phyloP scores from a whole-genome alignment of 64 coral and sea anemone species.

The Orbicella faveolata region DNA sequence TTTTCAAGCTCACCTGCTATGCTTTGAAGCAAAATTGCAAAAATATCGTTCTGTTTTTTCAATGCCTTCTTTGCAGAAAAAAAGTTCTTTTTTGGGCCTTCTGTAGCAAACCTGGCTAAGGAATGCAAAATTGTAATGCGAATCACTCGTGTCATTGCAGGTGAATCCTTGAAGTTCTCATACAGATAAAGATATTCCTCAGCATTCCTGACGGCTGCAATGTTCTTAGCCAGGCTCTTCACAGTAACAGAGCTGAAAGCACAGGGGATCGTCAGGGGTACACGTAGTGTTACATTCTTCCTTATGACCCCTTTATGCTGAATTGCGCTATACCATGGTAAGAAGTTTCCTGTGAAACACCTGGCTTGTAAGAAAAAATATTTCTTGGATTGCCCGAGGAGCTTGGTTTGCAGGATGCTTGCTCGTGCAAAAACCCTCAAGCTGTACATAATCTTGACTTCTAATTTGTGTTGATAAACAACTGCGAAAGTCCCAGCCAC shows the following conservation, averaged over 20 bases:
- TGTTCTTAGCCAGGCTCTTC: slow-evolving; percentile 8
- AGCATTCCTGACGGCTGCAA: slow-evolving; percentile 13
- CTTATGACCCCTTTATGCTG: not conserved
- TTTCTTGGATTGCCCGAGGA: not conserved
- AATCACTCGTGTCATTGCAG: slow-evolving; percentile 26
- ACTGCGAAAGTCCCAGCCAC: too few relatives aligned
- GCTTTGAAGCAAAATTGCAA: not conserved
- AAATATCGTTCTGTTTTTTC: slow-evolving; percentile 2
- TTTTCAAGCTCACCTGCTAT: slow-evolving; percentile 17
- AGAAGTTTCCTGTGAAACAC: not conserved
- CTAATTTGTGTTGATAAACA: too few relatives aligned
- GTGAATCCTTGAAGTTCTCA: slow-evolving; percentile 11
- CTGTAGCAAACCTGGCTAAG: slow-evolving; percentile 1
- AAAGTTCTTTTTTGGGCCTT: slow-evolving; percentile 25
- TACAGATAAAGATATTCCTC: slow-evolving; percentile 10
- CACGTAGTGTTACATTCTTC: not conserved
- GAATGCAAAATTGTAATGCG: slow-evolving; percentile 27
- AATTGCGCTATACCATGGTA: not conserved
- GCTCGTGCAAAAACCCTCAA: not conserved
- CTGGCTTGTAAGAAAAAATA: not conserved
- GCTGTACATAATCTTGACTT: not conserved
- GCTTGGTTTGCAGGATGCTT: not conserved
- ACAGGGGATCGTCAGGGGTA: not conserved
- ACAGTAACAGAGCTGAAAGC: slow-evolving; percentile 1
- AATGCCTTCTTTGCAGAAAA: not conserved